Evolutionary conservation across 2,797 vertebrate species (phyloP), one percentile per base, ranked within the genome.

Genomic region (Xiphorhynchus erythropygius): DNA sequence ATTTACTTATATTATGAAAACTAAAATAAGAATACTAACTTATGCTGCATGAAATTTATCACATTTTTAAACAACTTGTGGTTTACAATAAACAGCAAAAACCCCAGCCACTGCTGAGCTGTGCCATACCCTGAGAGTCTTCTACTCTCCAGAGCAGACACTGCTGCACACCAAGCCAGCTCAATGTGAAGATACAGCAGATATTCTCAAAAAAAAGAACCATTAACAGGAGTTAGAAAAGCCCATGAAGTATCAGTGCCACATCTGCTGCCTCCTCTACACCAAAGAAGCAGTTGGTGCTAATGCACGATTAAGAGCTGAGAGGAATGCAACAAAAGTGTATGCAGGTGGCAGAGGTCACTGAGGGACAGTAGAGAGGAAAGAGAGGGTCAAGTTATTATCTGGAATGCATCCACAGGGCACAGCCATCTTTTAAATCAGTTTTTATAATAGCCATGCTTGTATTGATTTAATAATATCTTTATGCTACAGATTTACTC

Each of bases 381-480:
- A 96, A 89, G 60, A 73, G n/a, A 49, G 84, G 79, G 84, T 97
- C 93, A 96, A 87, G 84, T 94, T 96, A 96, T 94, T 94, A 96
- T 75, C 88, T 87, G 75, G 69, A 94, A 94, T 89, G 76, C 35
- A 94, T 90, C 64, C 75, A 91, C 57, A 78, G 71, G 62, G 73
- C 71, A 71, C 42, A 92, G 60, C 10, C 62, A 81, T 89, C 37
- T 87, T 90, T 89, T 80, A 89, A 88, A 94, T 90, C 84, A 50
- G 57, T 83, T 93, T 96, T 91, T 89, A 65, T 81, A 97, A 96
- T 22, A 95, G 55, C 44, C 19, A 80, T 73, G 44, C 41, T 39
- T 86, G 28, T 84, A 94, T 86, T 81, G 92, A 96, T 96, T 96
- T 93, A 91, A 69, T 91, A 92, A 90, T 89, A 89, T 42, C 59